phyloP scores from a whole-genome alignment of 2,888 invertebrate genomes.

The Ophion ventricosus region DNA sequence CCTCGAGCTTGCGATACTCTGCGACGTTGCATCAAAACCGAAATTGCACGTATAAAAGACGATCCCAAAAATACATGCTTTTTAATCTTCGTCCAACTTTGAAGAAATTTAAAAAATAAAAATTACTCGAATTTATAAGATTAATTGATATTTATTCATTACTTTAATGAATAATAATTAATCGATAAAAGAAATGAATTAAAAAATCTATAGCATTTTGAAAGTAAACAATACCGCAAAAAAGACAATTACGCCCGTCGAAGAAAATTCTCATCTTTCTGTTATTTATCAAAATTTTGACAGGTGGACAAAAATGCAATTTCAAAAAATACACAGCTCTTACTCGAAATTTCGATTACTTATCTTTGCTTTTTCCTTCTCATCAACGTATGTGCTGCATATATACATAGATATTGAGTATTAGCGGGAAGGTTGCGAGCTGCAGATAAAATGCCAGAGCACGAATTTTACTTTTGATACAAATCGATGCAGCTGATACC shows the following conservation, averaged over 20 bases:
- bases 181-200: neutral
- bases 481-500: conserved; percentile 36
- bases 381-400: neutral
- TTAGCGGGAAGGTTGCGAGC: neutral
- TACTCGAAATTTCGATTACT: neutral
- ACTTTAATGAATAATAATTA: no score
- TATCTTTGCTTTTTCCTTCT: neutral
- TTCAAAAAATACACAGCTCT: neutral
- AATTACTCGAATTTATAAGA: neutral
- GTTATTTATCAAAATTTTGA: neutral
- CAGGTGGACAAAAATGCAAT: neutral
- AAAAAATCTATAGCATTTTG: neutral
- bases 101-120: neutral
- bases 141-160: no score
- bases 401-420: neutral
- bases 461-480: conserved; percentile 32
- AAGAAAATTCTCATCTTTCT: no score
- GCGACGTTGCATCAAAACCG: neutral
- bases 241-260: no score
- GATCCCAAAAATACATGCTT: neutral
- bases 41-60: neutral
- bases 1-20: conserved; percentile 8
- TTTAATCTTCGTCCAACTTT: neutral
- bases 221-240: no score
- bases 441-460: conserved; percentile 20